Evolutionary conservation across 2,888 invertebrate species (phyloP), one percentile per base, ranked within the genome.

Genomic region (Eupithecia centaureata): DNA sequence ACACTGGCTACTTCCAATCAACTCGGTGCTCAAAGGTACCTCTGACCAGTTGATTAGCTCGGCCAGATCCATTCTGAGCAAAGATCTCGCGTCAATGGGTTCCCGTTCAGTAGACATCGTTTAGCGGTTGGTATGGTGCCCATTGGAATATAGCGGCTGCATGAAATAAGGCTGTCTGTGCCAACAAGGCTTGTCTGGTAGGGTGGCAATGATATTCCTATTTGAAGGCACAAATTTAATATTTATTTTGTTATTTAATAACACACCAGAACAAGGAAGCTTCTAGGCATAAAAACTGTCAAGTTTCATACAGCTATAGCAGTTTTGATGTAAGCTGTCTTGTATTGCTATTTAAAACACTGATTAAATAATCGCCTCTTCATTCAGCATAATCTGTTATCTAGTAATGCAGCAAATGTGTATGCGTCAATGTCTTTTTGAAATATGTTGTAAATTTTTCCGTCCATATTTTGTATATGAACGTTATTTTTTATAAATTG

Each of bases 141-240:
- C 83, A 82, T 80, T 80, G 79, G 83, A 84, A 86, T 85, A 83
- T 80, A 80, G 79, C 77, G 76, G 81, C 78, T 33, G 61, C 61
- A 67, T 70, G 66, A 68, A 70, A 70, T 70, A 70, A 70, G 68
- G 64, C 60, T 68, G 71, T 71, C 71, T 68, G 68, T 64, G 68
- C 68, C 70, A 73, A 57, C 70, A 61, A 52, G 65, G 64, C 64
- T 61, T 59, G 67, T 35, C 56, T 66, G 72, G 22, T 58, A 68
- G 61, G 64, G 64, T 64, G 15, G 22, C 60, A 54, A 63, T 56
- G 22, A 38, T 47, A 52, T 54, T 60, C n/a, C 18, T n/a, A 28
- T 28, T 54, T 52, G 25, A 25, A 25, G 25, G 51, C 5, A 25
- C 5, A 27, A 25, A 25, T 1, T 8, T 8, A n/a, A n/a, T n/a